Conservation (phyloP, 1,140 invertebrate genomes). For the Oreohelix idahoensis region DNA sequence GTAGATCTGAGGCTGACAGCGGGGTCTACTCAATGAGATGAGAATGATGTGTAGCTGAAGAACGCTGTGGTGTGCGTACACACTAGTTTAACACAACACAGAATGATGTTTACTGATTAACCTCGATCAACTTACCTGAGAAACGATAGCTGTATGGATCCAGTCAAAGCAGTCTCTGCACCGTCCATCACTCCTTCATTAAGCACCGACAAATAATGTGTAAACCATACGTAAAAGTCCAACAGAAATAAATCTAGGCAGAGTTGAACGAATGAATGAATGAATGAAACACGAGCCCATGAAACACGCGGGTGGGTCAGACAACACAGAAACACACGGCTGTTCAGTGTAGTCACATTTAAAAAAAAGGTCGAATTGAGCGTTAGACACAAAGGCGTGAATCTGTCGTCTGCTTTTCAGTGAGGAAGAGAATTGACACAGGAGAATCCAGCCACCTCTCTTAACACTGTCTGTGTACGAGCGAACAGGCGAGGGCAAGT, state of each 20-base stretch:
- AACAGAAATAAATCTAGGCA: not conserved
- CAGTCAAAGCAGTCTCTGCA: conserved; percentile 26
- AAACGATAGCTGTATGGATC: conserved; percentile 34
- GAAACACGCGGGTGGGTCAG: not conserved
- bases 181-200: conserved; percentile 24
- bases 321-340: not conserved
- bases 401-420: conserved; percentile 16
- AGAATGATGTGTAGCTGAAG: too few relatives aligned
- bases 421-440: not conserved
- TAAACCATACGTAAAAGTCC: not conserved
- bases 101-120: not conserved
- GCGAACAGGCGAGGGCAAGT: conserved; percentile 1
- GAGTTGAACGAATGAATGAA: not conserved
- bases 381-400: conserved; percentile 31
- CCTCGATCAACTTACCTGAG: conserved; percentile 17
- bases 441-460: conserved; percentile 1
- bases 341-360: conserved; percentile 13
- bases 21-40: too few relatives aligned
- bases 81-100: not conserved
- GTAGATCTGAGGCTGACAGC: too few relatives aligned
- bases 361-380: conserved; percentile 16
- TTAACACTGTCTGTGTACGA: conserved; percentile 13
- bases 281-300: not conserved
- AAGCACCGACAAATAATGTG: conserved; percentile 17
- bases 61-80: too few relatives aligned